These are phyloP conservation scores for Caenorhabditis uteleia DNA, from an alignment of 2,888 invertebrate species.

Conservation along the genomic window DNA sequence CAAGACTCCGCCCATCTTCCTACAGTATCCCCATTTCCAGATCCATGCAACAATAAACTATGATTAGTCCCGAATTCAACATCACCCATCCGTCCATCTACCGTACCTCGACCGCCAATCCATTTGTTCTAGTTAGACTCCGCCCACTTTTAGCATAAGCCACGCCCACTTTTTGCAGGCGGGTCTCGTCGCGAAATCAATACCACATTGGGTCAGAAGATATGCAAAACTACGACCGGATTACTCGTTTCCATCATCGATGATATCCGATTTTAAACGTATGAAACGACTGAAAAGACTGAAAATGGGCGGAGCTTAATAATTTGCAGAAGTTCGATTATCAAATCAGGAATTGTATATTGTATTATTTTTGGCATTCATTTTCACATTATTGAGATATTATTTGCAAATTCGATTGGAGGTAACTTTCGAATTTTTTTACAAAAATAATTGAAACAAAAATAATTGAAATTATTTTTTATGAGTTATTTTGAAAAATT, in stretches of 20 bases:
- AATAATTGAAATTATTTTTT: no score
- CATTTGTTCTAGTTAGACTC: constrained; percentile 28
- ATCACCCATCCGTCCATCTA: constrained; percentile 44
- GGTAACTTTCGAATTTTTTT: no score
- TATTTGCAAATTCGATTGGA: constrained; percentile 35
- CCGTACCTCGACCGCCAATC: constrained; percentile 39
- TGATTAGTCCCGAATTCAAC: constrained; percentile 32
- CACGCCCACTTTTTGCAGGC: constrained; percentile 23
- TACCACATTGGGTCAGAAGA: constrained; percentile 47
- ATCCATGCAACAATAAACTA: no score
- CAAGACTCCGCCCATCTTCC: no score
- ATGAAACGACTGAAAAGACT: no score
- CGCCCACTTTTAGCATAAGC: neutral
- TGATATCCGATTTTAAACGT: constrained; percentile 45
- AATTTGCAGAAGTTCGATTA: constrained; percentile 31
- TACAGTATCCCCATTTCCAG: no score
- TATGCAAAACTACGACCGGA: constrained; percentile 55
- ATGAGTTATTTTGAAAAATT: no score
- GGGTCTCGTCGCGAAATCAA: constrained; percentile 40
- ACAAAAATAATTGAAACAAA: no score
- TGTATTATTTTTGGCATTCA: constrained; percentile 38
- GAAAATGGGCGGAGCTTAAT: no score
- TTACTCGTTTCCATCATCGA: constrained; percentile 49
- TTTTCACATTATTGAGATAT: constrained; percentile 49
- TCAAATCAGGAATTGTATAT: constrained; percentile 34